Conservation (phyloP, 2,113 vertebrate genomes). For the Labrus mixtus region DNA sequence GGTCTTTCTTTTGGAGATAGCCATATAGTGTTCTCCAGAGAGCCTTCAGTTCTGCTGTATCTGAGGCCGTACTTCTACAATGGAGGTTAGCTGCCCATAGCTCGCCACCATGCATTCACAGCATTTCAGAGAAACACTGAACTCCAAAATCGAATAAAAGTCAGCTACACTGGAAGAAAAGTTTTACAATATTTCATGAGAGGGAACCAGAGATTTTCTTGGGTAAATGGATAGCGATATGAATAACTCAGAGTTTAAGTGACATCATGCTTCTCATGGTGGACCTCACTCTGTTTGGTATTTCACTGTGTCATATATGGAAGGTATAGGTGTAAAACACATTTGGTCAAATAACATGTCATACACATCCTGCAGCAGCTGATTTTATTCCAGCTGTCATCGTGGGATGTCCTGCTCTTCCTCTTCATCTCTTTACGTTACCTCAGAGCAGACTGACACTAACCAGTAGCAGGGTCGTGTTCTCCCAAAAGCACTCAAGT, state of each 20-base stretch:
- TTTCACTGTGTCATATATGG: not conserved
- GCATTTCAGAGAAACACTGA: not conserved
- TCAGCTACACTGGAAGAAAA: not conserved
- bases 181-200: not conserved
- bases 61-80: no score
- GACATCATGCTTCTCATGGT: not conserved
- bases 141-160: not conserved
- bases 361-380: not conserved
- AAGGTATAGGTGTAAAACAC: not conserved
- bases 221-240: not conserved
- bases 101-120: no score
- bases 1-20: no score
- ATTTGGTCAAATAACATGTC: not conserved
- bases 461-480: not conserved
- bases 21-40: no score
- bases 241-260: not conserved
- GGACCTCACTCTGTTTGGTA: not conserved
- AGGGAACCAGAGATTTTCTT: not conserved
- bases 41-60: no score
- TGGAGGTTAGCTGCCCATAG: no score
- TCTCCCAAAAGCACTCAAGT: slow-evolving; percentile 6
- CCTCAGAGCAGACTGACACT: slow-evolving; percentile 4
- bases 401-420: slow-evolving; percentile 10
- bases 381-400: slow-evolving; percentile 3
- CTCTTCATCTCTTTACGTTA: not conserved